Base-by-base conservation (phyloP, 2,888 invertebrate species). In the Trichopoda pennipes region DNA sequence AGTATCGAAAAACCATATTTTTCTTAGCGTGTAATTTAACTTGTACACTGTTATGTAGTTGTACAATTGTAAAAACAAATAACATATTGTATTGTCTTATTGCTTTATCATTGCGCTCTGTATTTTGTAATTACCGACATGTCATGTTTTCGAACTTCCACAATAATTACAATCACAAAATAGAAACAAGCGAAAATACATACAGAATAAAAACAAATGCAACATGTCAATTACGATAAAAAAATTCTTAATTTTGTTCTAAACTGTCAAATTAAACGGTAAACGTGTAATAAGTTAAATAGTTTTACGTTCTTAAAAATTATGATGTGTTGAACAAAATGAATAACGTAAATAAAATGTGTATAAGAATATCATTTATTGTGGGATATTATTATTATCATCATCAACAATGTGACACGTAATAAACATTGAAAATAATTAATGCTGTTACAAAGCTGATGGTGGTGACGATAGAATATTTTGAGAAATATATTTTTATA, bases 141-240 rank as follows among this genome's bases (percentile, higher is more conserved):
- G 80, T 70, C 69, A 64, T 80, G 75, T 76, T 66, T 17, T 49
- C 19, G 38, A 72, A 56, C 55, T 66, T 21, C 23, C 51, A 32
- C 76, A 21, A 73, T 60, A 77, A 81, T 81, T 77, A 69, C 69
- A 55, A 8, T 44, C 47, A 17, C 47, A 7, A 7, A 47, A n/a
- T n/a, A n/a, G n/a, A 17, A n/a, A 63, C n/a, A 60, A n/a, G 16
- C 21, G n/a, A 47, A 32, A 49, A 53, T 6, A 28, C 2, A 53
- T n/a, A 38, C 7, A 38, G 2, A 32, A 9, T n/a, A 35, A 68
- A 16, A 12, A 44, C 9, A 63, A 35, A 56, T 16, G 58, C 28
- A 80, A 32, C 47, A 56, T 73, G 70, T 63, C 66, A 81, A 64
- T 63, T 53, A 60, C 53, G 47, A 74, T 47, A 64, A 51, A 17